Base-by-base conservation (phyloP, 1,140 invertebrate species). In the Drosophila nigromelanica region DNA sequence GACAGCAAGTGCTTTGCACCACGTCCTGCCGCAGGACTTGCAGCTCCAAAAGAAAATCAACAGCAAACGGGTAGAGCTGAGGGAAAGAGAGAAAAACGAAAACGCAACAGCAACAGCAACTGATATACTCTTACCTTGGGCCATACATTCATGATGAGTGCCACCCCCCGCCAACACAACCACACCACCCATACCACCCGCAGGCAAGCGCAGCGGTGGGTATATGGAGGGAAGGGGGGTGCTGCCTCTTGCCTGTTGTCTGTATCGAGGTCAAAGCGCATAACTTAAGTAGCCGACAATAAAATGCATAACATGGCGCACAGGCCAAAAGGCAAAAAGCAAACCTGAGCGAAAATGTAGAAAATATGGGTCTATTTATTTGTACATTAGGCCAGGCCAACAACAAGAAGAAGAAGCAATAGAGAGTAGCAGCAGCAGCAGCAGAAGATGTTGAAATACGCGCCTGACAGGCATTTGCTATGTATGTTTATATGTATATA, bases 281-380 rank as follows among this genome's bases (percentile, higher is more conserved):
- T 87, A 83, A 89, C 83, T 87, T 89, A 87, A 87, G 83, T 87
- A 89, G 83, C 83, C 83, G 83, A 82, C 83, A 89, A 89, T 89
- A 89, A 89, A 89, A 89, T 89, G 83, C 83, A 89, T 89, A 89
- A 80, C 79, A 89, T 75, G 76, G 56, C 68, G 47, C 45, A 72
- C 60, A 55, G 66, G 47, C 62, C 35, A 69, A 52, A 48, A 47
- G 43, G 35, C 40, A 72, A 75, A 54, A 48, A 60, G 48, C 55
- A 54, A 69, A 62, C 63, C 78, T 73, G 61, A 69, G 67, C 68
- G 78, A 86, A 82, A 87, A 76, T 86, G 71, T 78, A 63, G 27
- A 86, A 87, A 82, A 86, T 86, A 86, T 76, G 64, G 79, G 78
- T 87, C 75, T 89, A 78, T 86, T 86, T 86, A 86, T 81, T 86